Evolutionary conservation across 2,113 vertebrate genomes (phyloP), one percentile per base, ranked within the genome.

Genomic region (Hydrolagus affinis): DNA sequence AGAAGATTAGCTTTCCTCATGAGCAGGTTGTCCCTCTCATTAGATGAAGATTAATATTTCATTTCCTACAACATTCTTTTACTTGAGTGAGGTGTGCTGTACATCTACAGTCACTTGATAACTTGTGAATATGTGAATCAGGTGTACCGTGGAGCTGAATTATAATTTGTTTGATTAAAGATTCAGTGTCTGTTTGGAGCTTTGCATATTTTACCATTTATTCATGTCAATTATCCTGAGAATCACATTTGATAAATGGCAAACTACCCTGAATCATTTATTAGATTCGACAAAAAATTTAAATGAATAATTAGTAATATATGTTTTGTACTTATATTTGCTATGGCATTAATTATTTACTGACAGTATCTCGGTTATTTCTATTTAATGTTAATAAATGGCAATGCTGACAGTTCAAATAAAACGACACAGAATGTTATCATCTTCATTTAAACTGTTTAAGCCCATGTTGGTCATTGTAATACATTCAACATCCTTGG

Each of bases 131-230:
- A 83, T 25, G 78, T 83, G 78, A 83, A 68, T 83, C 17, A 83
- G 8, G 62, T 83, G 60, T 28, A 83, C 32, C 66, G 17, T 83
- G 11, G 25, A 66, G 78, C 60, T 83, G 25, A 83, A 83, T 83
- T 83, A 83, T 30, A 83, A 83, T 83, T 68, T 3, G 66, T 83
- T 83, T 64, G 59, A 83, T 83, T 83, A 83, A 83, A 68, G 78
- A 17, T 62, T 83, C 60, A 19, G 14, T 66, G 28, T 68, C 62
- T 32, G 60, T 83, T 78, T 83, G 25, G 62, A 83, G 78, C 78
- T 83, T 83, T 83, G 78, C 78, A 83, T 80, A 62, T 23, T 64
- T 80, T 80, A 80, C n/a, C 77, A 80, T 83, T 83, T 83, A 83
- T 83, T 66, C 78, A 83, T 32, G 8, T 60, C 8, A 83, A 68